These are phyloP conservation scores for Sebastes elongatus DNA, from an alignment of 2,797 vertebrate species.

Conservation along the genomic window DNA sequence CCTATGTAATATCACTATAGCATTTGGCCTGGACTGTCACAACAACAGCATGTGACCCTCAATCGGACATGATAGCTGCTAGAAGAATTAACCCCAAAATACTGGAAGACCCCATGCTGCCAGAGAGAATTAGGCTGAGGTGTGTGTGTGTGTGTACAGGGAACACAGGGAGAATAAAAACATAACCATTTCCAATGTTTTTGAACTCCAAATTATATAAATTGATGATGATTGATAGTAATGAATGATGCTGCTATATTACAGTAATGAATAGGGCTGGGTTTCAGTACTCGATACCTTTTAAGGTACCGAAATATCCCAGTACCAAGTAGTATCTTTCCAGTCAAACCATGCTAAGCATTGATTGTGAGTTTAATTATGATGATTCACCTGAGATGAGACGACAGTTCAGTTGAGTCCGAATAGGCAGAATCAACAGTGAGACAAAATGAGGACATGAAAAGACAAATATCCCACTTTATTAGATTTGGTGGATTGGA, in stretches of 20 bases:
- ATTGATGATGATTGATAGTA: too few relatives aligned
- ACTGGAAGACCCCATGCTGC: not conserved
- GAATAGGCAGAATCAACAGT: not conserved
- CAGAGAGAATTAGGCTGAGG: slow-evolving; percentile 9
- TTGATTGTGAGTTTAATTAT: not conserved
- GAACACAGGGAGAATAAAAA: not conserved
- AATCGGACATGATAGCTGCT: not conserved
- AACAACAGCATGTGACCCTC: slow-evolving; percentile 45
- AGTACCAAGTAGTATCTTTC: too few relatives aligned
- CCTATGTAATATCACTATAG: slow-evolving; percentile 19
- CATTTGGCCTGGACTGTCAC: slow-evolving; percentile 5
- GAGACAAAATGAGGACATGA: not conserved
- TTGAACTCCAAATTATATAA: too few relatives aligned
- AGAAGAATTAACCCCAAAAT: slow-evolving; percentile 44
- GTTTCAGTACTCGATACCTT: too few relatives aligned
- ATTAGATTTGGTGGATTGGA: slow-evolving; percentile 2
- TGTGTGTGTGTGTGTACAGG: not conserved
- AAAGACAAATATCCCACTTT: not conserved
- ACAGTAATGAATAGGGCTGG: too few relatives aligned
- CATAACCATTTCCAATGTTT: too few relatives aligned
- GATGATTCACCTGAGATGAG: not conserved
- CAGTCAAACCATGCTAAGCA: too few relatives aligned
- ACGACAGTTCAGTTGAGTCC: not conserved
- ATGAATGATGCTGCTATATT: too few relatives aligned
- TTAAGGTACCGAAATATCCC: too few relatives aligned